These are phyloP conservation scores for Eulimnadia texana DNA, from an alignment of 1,140 invertebrate species.

Conservation along the genomic window DNA sequence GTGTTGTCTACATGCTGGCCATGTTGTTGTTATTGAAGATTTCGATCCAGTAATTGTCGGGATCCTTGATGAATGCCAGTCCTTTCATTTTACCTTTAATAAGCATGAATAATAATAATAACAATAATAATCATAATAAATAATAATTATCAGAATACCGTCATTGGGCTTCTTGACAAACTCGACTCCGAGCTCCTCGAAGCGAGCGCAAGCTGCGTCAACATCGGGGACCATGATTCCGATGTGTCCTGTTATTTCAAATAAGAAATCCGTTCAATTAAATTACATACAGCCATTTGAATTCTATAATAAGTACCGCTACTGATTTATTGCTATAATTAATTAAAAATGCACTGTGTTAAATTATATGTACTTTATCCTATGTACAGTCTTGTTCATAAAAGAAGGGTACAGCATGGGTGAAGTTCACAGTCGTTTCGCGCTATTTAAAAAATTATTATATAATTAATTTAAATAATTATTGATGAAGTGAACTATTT, in stretches of 20 bases:
- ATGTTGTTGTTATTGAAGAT: constrained; percentile 61
- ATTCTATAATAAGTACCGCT: background rate
- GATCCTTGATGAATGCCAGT: constrained; percentile 85
- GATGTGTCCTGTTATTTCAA: constrained; percentile 54
- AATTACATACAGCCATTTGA: no score
- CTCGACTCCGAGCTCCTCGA: constrained; percentile 69
- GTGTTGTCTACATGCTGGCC: no score
- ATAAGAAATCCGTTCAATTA: background rate
- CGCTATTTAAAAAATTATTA: no score
- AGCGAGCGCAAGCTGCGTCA: constrained; percentile 65
- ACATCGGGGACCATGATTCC: constrained; percentile 80
- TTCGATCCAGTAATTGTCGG: constrained; percentile 94
- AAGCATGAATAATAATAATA: background rate
- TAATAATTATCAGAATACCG: constrained; percentile 31
- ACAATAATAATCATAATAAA: background rate
- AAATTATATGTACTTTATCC: background rate
- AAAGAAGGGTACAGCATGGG: no score
- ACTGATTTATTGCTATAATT: no score
- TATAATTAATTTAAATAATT: no score
- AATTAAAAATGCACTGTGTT: no score
- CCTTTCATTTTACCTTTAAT: constrained; percentile 74
- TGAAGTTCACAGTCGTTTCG: no score
- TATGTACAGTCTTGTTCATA: no score
- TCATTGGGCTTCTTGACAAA: constrained; percentile 82
- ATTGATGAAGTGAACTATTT: no score